Percentiles rank a stretch among this genome's conserved stretches.
Evolutionary conservation across 2,888 invertebrate genomes (phyloP).

Genomic region (Phasia obesa): DNA sequence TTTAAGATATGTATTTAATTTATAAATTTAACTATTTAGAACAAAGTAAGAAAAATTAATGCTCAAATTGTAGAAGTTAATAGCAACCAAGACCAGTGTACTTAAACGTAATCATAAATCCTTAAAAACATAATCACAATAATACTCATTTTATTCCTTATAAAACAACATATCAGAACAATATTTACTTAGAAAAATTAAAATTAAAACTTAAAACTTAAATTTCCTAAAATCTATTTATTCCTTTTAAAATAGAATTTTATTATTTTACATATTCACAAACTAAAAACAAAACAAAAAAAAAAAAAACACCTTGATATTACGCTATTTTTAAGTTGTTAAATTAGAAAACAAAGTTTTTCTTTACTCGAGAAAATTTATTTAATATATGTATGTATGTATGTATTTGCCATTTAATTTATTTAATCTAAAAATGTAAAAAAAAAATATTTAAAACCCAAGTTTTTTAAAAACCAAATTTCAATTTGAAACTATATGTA

Average conservation of each 20-base stretch:
- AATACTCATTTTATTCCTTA: constrained; percentile 65
- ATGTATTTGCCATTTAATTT: too few relatives aligned
- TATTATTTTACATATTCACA: too few relatives aligned
- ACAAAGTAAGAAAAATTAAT: constrained; percentile 26
- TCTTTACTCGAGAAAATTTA: too few relatives aligned
- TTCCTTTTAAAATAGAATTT: too few relatives aligned
- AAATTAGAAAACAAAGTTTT: too few relatives aligned
- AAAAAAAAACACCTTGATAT: too few relatives aligned
- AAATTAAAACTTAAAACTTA: constrained; percentile 35
- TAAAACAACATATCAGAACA: constrained; percentile 64
- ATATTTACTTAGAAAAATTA: constrained; percentile 37
- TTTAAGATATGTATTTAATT: constrained; percentile 42
- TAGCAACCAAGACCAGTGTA: constrained; percentile 56
- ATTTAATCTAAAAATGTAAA: too few relatives aligned
- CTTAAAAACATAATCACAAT: constrained; percentile 54
- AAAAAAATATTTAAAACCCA: background rate
- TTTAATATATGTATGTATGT: too few relatives aligned
- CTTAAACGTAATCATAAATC: constrained; percentile 43
- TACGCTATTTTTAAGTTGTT: too few relatives aligned
- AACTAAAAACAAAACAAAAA: too few relatives aligned
- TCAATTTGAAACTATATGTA: too few relatives aligned
- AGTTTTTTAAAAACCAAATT: background rate
- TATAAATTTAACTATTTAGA: background rate
- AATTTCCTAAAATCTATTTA: background rate
- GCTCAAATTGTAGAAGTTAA: constrained; percentile 54